These are phyloP conservation scores for Bemisia tabaci DNA, from an alignment of 1,140 invertebrate genomes.

Conservation along the genomic window DNA sequence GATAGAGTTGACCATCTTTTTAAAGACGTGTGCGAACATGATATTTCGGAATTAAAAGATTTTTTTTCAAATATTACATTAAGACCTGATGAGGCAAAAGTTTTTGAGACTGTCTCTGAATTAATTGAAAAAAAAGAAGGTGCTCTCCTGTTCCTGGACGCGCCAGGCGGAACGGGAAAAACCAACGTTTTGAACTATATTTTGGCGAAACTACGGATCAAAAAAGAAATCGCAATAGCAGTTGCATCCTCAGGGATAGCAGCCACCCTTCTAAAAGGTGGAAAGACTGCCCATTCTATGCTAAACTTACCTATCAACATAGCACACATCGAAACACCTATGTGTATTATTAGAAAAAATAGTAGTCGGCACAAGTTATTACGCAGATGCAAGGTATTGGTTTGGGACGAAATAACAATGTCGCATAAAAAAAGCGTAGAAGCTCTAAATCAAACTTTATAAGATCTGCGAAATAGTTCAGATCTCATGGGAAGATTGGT, in stretches of 20 bases:
- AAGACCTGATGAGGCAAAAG: background rate
- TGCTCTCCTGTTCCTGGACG: slow-evolving; percentile 24
- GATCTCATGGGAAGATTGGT: slow-evolving; percentile 25
- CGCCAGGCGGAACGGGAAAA: slow-evolving; percentile 26
- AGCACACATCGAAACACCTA: no score
- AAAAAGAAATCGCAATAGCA: slow-evolving; percentile 23
- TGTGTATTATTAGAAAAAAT: no score
- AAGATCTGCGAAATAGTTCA: slow-evolving; percentile 24
- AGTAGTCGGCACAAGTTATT: background rate
- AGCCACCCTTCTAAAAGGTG: slow-evolving; percentile 28
- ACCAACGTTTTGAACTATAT: slow-evolving; percentile 21
- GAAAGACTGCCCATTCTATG: slow-evolving; percentile 30
- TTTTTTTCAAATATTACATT: no score
- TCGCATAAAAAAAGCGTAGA: slow-evolving; percentile 24
- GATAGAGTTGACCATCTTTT: no score
- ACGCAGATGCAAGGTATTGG: slow-evolving; percentile 23
- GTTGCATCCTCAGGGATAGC: slow-evolving; percentile 33
- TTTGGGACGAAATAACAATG: slow-evolving; percentile 33
- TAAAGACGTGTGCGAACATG: no score
- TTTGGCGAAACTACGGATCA: slow-evolving; percentile 16
- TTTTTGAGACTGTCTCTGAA: background rate
- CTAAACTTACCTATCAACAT: slow-evolving; percentile 28
- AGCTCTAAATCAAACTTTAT: slow-evolving; percentile 25
- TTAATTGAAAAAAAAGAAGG: background rate
- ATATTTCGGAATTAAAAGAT: no score